These are phyloP conservation scores for Drosophila ohnishii DNA, from an alignment of 1,140 invertebrate species.

Conservation along the genomic window DNA sequence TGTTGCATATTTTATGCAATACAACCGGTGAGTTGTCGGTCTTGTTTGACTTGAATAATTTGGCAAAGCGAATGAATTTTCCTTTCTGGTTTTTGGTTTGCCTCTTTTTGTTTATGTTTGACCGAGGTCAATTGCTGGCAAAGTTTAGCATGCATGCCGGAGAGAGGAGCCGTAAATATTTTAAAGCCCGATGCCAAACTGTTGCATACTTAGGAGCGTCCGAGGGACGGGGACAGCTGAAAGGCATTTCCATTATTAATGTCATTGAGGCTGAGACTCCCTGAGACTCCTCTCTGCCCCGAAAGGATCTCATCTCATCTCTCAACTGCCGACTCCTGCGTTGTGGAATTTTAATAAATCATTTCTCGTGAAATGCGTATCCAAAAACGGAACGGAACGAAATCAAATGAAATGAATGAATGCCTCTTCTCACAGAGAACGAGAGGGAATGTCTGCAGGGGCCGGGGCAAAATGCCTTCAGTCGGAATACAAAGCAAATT, in stretches of 20 bases:
- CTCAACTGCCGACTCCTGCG: conserved; percentile 34
- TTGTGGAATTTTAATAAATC: conserved; percentile 80
- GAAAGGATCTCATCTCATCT: conserved; percentile 20
- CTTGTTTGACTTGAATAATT: conserved; percentile 46
- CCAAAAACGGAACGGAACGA: conserved; percentile 53
- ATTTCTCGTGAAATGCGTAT: conserved; percentile 69
- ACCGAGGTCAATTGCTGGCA: conserved; percentile 53
- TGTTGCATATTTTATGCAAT: conserved; percentile 66
- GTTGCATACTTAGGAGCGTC: conserved; percentile 51
- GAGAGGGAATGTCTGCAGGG: conserved; percentile 26
- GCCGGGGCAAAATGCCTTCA: conserved; percentile 42
- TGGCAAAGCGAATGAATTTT: conserved; percentile 58
- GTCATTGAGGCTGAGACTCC: conserved; percentile 41
- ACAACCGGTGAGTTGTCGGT: conserved; percentile 65
- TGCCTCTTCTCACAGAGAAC: conserved; percentile 17
- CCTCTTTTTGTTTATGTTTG: conserved; percentile 44
- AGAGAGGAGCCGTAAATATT: conserved; percentile 42
- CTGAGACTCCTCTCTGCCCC: conserved; percentile 11
- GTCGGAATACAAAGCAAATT: conserved; percentile 47
- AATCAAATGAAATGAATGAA: conserved; percentile 76
- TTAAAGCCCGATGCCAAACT: conserved; percentile 61
- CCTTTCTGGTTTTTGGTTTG: conserved; percentile 43
- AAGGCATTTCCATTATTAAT: conserved; percentile 74
- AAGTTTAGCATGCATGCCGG: conserved; percentile 43
- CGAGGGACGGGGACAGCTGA: conserved; percentile 44